phyloP scores from a whole-genome alignment of 1,140 invertebrate genomes.

The Agrypnia vestita region DNA sequence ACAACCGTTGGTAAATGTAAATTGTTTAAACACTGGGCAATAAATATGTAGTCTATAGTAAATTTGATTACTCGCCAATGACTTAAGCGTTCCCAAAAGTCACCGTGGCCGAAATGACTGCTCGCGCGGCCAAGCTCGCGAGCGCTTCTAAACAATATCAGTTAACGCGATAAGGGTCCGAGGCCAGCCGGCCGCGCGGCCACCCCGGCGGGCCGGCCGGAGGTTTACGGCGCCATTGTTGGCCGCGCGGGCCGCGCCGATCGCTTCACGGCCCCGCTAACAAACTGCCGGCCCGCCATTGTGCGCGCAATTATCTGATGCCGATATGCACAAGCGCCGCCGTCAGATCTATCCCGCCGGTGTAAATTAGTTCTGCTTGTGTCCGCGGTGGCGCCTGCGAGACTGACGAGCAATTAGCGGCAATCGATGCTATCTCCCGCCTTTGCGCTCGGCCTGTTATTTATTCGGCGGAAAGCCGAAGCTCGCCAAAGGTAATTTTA shows the following conservation, averaged over 20 bases:
- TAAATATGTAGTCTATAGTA: no score
- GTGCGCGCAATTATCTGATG: conserved; percentile 54
- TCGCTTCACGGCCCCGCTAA: conserved; percentile 39
- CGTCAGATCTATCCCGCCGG: conserved; percentile 36
- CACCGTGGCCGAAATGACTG: background rate
- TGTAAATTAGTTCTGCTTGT: conserved; percentile 38
- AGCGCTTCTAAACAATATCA: conserved; percentile 20
- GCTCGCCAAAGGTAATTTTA: no score
- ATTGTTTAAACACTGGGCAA: no score
- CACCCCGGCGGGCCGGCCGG: background rate
- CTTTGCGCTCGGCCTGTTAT: background rate
- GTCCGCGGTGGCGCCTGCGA: conserved; percentile 21
- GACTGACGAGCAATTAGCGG: conserved; percentile 38
- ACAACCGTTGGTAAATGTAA: no score
- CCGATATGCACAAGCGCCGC: conserved; percentile 28
- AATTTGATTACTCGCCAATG: no score
- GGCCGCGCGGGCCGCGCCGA: conserved; percentile 29
- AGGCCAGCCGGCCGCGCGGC: conserved; percentile 16
- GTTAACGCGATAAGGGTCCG: conserved; percentile 27
- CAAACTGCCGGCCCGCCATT: conserved; percentile 33
- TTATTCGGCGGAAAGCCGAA: no score
- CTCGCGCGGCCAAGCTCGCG: background rate
- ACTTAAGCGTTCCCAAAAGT: background rate
- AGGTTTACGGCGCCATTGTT: conserved; percentile 52
- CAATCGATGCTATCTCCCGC: conserved; percentile 6